These are phyloP conservation scores for Leptinotarsa juncta DNA, from an alignment of 2,888 invertebrate genomes.

Conservation along the genomic window DNA sequence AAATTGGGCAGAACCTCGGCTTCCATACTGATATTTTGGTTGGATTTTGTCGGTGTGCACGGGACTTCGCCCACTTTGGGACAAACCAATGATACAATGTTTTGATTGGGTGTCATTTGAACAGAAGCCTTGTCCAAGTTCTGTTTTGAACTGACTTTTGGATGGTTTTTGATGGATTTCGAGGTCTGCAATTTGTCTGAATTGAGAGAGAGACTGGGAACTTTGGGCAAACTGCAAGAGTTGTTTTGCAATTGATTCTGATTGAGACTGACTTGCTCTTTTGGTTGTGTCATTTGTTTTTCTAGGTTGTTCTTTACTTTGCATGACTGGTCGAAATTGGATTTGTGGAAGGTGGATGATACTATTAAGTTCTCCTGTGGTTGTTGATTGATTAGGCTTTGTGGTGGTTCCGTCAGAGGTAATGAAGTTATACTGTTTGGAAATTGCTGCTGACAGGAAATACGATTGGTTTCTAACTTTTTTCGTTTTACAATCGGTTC, in stretches of 20 bases:
- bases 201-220: constrained; percentile 38
- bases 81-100: constrained; percentile 13
- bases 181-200: constrained; percentile 33
- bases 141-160: constrained; percentile 20
- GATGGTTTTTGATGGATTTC: constrained; percentile 23
- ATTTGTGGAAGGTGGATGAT: constrained; percentile 1
- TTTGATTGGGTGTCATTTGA: constrained; percentile 25
- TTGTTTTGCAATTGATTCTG: constrained; percentile 35
- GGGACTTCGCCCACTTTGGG: constrained; percentile 24
- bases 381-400: constrained; percentile 7
- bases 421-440: background rate
- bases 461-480: background rate
- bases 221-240: constrained; percentile 40
- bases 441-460: constrained; percentile 3
- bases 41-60: constrained; percentile 12
- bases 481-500: constrained; percentile 1
- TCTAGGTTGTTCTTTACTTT: constrained; percentile 1
- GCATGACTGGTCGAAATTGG: constrained; percentile 10
- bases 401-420: background rate
- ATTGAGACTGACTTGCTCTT: constrained; percentile 3
- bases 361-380: background rate
- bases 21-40: constrained; percentile 21
- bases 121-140: constrained; percentile 11
- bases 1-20: constrained; percentile 10
- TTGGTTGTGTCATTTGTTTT: constrained; percentile 4